Evolutionary conservation across 2,113 vertebrate genomes (phyloP).

Genomic region (Pedionomus torquatus): DNA sequence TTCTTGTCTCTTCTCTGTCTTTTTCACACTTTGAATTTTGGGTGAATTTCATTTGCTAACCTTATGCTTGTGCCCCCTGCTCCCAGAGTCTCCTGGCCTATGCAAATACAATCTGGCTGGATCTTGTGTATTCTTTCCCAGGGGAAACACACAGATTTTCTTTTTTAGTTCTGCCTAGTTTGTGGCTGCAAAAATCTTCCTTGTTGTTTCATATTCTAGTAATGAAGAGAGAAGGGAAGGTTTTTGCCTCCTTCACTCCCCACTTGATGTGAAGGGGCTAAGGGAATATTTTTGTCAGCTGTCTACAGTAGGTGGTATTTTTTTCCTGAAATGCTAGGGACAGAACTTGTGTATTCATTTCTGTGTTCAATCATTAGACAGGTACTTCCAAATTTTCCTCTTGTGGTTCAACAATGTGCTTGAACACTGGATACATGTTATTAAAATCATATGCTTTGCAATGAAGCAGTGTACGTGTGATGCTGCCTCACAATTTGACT

Average conservation of each 20-base stretch:
- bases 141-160: neutral
- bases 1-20: neutral
- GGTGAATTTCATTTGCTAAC: neutral
- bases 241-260: neutral
- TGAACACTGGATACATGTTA: neutral
- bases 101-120: neutral
- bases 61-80: neutral
- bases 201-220: neutral
- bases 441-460: neutral
- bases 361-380: neutral
- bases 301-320: neutral
- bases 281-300: neutral
- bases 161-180: neutral
- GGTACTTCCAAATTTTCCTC: neutral
- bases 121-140: neutral
- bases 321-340: neutral
- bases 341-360: neutral
- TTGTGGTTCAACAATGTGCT: neutral
- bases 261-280: neutral
- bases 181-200: neutral
- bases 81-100: neutral
- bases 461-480: rapidly evolving
- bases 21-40: neutral
- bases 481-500: neutral
- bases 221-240: neutral